Base-by-base conservation (phyloP, 2,797 vertebrate genomes). In the Poeciliopsis infans region DNA sequence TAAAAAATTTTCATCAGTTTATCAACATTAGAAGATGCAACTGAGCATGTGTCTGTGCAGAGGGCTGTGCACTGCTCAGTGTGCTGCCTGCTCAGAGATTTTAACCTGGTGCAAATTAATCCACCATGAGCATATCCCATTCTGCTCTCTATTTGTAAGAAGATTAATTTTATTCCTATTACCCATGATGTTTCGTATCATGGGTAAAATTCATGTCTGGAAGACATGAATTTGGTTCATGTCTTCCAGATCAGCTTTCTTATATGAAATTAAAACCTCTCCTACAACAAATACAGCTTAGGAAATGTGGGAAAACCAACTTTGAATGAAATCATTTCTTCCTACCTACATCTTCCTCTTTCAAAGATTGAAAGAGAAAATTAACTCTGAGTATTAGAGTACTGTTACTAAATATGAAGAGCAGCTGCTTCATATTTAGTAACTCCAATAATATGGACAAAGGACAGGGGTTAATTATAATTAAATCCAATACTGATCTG, bases 71-170 rank as follows among this genome's bases (percentile, higher is more conserved):
- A 41, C 64, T 68, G 64, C 64, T 23, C 18, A 39, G 64, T 4
- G 31, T 68, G 36, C 61, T 4, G 20, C 31, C 33, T 66, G 61
- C 36, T 68, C 36, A 68, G 33, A 39, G 23, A 41, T 41, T 39
- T 68, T 68, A 68, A 68, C 64, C 64, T 68, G 64, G 64, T 70
- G 41, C 25, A 45, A 25, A 12, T 45, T 70, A 70, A 45, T 45
- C 25, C 41, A 70, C 41, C 23, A 70, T 45, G 41, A 45, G 25
- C 25, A 45, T 4, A 45, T 25, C 10, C 5, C 10, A 69, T 69
- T n/a, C 41, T 70, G 41, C 43, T 70, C 41, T 28, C 41, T 45
- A 28, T 70, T 7, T 28, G 23, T 69, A 69, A 45, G 25, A 36
- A 70, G 41, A 70, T 45, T 70, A 70, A 45, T 70, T 23, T 16